Conservation (phyloP, 2,113 vertebrate genomes). For the Pampusana beccarii region DNA sequence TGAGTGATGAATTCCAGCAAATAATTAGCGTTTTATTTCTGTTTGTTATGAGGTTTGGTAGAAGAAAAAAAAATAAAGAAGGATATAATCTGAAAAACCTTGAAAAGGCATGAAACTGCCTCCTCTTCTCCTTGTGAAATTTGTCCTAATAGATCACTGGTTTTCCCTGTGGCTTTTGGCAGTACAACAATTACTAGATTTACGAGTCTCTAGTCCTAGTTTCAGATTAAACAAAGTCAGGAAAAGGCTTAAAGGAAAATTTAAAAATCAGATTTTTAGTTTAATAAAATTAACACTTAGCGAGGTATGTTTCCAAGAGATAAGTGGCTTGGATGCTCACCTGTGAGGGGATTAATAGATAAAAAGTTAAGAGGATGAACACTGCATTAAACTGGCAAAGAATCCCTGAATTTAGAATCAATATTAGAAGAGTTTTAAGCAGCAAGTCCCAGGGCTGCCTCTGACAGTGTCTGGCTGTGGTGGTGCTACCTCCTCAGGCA, state of each 20-base stretch:
- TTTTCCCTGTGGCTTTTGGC: neutral
- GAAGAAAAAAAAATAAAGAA: neutral
- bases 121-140: neutral
- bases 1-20: neutral
- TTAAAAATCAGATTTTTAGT: neutral
- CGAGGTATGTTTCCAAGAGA: neutral
- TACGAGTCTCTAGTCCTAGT: neutral
- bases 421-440: neutral
- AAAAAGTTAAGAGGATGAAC: neutral
- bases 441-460: neutral
- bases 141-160: neutral
- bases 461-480: no score
- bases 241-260: neutral
- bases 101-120: neutral
- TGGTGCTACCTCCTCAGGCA: no score
- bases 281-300: neutral
- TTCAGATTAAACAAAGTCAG: neutral
- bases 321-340: neutral
- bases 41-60: neutral
- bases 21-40: neutral
- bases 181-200: neutral
- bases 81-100: neutral
- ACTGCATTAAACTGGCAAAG: neutral
- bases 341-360: neutral
- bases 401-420: conserved; percentile 1